Evolutionary conservation across 2,797 vertebrate species (phyloP).

Genomic region (Erethizon dorsatum): DNA sequence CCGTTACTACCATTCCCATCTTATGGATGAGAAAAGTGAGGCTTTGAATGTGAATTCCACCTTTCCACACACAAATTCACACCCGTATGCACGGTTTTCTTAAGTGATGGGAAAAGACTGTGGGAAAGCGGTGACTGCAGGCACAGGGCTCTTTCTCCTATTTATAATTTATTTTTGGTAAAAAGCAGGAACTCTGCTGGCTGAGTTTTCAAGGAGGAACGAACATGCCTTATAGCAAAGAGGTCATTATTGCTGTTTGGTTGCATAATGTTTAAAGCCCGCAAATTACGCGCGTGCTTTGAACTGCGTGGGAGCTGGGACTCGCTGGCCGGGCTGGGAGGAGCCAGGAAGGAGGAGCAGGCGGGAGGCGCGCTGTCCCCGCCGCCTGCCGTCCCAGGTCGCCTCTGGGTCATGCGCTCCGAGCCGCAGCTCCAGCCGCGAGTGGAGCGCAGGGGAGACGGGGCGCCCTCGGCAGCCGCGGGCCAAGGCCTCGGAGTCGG

Average conservation of each 20-base stretch:
- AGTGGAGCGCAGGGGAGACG: too few species aligned
- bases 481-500: neutral
- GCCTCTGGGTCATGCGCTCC: neutral
- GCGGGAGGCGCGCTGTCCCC: neutral
- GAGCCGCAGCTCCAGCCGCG: too few species aligned
- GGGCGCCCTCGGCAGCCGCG: neutral
- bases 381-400: neutral
- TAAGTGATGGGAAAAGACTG: neutral
- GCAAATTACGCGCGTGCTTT: neutral
- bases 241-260: neutral
- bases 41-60: neutral
- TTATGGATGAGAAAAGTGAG: neutral
- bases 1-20: neutral
- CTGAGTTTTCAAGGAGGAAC: neutral
- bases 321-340: neutral
- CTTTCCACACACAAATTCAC: neutral
- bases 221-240: neutral
- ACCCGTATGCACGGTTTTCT: neutral
- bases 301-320: neutral
- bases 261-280: constrained; percentile 5
- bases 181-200: neutral
- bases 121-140: neutral
- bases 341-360: neutral
- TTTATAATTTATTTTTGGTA: neutral
- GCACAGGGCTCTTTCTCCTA: neutral